Percentiles rank a stretch among this genome's conserved stretches.
These are phyloP conservation scores for Petrolisthes cinctipes DNA, from an alignment of 2,888 invertebrate species.

Conservation along the genomic window DNA sequence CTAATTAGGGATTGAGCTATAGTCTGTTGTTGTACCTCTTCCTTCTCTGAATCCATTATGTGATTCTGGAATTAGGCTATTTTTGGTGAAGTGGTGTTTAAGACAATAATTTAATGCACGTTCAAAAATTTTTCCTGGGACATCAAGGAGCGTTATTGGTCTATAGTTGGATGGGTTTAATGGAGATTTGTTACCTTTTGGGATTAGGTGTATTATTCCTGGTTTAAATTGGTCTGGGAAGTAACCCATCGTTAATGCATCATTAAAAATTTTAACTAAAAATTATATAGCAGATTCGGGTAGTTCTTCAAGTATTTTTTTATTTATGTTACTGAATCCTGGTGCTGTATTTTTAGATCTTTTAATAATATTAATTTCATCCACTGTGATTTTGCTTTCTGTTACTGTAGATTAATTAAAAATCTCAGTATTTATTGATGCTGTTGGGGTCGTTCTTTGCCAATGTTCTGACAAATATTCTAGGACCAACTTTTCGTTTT, in stretches of 20 bases:
- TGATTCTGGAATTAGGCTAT: not conserved
- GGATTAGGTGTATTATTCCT: too few relatives aligned
- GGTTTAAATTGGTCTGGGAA: too few relatives aligned
- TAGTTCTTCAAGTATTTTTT: not conserved
- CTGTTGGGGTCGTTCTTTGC: too few relatives aligned
- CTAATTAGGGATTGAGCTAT: not conserved
- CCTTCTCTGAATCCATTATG: not conserved
- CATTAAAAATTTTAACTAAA: not conserved
- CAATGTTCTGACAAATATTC: too few relatives aligned
- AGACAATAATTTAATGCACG: not conserved
- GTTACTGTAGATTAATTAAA: too few relatives aligned
- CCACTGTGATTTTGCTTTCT: too few relatives aligned
- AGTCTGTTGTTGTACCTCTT: not conserved
- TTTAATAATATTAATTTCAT: not conserved
- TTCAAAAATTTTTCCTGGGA: not conserved
- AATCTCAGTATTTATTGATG: too few relatives aligned
- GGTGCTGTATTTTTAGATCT: not conserved
- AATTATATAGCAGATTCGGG: too few relatives aligned
- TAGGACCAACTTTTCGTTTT: too few relatives aligned
- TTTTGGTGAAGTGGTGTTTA: not conserved
- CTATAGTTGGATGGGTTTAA: not conserved
- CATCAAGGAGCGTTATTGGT: not conserved
- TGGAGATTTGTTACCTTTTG: too few relatives aligned
- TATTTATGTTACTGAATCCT: not conserved
- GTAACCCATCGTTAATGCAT: not conserved